These are phyloP conservation scores for Drosophila pallidifrons DNA, from an alignment of 1,140 invertebrate species.

Conservation along the genomic window DNA sequence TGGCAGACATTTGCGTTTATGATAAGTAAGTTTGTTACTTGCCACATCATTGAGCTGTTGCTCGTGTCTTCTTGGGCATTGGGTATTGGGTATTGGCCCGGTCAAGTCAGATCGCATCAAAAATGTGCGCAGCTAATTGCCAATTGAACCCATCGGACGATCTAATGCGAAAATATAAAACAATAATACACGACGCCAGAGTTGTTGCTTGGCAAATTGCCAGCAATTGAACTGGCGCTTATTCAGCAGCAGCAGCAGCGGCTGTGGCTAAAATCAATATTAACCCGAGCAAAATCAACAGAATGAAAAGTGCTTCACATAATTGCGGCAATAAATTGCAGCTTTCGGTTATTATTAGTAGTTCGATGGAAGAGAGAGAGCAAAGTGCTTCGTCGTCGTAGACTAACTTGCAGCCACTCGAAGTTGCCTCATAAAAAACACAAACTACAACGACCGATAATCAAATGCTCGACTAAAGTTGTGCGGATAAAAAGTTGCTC, in stretches of 20 bases:
- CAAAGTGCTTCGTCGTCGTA: background rate
- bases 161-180: constrained; percentile 34
- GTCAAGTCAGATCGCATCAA: constrained; percentile 22
- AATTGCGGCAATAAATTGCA: constrained; percentile 57
- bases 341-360: constrained; percentile 37
- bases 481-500: background rate
- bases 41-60: constrained; percentile 38
- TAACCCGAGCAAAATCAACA: constrained; percentile 61
- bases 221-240: constrained; percentile 50
- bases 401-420: constrained; percentile 16
- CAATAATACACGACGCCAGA: constrained; percentile 31
- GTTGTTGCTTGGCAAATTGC: constrained; percentile 23
- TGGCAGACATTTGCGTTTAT: constrained; percentile 46
- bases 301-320: constrained; percentile 27
- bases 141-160: constrained; percentile 4
- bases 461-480: background rate
- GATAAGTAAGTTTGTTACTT: constrained; percentile 41
- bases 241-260: background rate
- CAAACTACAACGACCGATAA: constrained; percentile 2
- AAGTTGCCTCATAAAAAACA: background rate
- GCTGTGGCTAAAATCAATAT: constrained; percentile 69
- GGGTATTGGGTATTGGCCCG: background rate
- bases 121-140: constrained; percentile 46
- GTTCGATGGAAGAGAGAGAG: background rate
- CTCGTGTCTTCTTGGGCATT: constrained; percentile 24